Evolutionary conservation across 1,140 invertebrate genomes (phyloP).

Genomic region (Lepidostoma basale): DNA sequence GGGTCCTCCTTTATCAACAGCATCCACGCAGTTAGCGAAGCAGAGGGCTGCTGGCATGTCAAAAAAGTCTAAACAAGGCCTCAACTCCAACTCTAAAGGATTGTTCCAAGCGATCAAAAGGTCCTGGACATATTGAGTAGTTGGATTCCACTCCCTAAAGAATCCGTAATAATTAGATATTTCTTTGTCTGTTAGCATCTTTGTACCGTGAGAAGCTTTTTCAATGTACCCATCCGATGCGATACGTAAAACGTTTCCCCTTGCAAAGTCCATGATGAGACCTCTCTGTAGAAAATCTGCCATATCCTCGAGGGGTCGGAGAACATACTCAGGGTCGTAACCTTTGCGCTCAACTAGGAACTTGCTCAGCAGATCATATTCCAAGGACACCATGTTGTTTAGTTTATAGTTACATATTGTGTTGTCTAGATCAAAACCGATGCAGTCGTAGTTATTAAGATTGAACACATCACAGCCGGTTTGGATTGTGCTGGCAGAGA

Average conservation of each 20-base stretch:
- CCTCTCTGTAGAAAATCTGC: slow-evolving; percentile 76
- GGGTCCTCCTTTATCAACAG: slow-evolving; percentile 65
- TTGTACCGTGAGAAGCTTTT: slow-evolving; percentile 74
- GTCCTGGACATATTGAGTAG: slow-evolving; percentile 62
- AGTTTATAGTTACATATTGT: slow-evolving; percentile 75
- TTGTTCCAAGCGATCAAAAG: slow-evolving; percentile 69
- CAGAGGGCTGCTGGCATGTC: slow-evolving; percentile 72
- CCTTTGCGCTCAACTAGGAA: slow-evolving; percentile 69
- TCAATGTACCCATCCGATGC: slow-evolving; percentile 67
- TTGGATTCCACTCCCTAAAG: slow-evolving; percentile 65
- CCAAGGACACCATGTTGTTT: slow-evolving; percentile 65
- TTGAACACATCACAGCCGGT: slow-evolving; percentile 51
- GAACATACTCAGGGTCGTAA: slow-evolving; percentile 63
- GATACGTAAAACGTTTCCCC: slow-evolving; percentile 75
- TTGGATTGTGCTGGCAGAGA: slow-evolving; percentile 51
- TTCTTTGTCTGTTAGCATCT: slow-evolving; percentile 62
- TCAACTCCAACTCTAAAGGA: slow-evolving; percentile 63
- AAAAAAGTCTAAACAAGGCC: slow-evolving; percentile 78
- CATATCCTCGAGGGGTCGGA: slow-evolving; percentile 62
- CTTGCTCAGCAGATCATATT: slow-evolving; percentile 67
- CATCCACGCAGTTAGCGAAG: slow-evolving; percentile 76
- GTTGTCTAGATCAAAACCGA: slow-evolving; percentile 83
- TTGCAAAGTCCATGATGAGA: slow-evolving; percentile 74
- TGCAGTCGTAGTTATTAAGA: slow-evolving; percentile 74
- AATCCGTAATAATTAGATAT: slow-evolving; percentile 69